Evolutionary conservation across 2,113 vertebrate species (phyloP).

Genomic region (Paracanthobrama guichenoti): DNA sequence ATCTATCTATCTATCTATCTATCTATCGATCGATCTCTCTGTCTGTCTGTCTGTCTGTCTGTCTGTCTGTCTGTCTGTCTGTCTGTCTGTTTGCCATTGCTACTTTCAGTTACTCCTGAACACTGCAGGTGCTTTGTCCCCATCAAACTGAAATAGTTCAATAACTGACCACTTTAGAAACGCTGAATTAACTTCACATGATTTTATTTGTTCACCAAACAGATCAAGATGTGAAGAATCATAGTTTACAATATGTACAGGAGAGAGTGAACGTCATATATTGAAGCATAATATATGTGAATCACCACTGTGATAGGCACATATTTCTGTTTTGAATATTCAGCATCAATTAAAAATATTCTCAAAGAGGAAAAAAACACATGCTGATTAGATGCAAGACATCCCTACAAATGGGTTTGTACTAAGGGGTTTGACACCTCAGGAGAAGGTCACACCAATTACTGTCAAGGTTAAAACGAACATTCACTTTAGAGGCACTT

Average conservation of each 20-base stretch:
- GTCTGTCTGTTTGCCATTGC: no score
- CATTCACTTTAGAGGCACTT: constrained; percentile 17
- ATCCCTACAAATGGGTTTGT: neutral
- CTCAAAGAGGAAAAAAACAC: neutral
- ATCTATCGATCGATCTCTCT: no score
- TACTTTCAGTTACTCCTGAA: neutral
- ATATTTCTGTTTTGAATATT: neutral
- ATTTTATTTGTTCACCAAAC: neutral
- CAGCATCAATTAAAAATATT: constrained; percentile 7
- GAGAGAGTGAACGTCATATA: neutral
- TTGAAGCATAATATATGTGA: neutral
- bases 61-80: no score
- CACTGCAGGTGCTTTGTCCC: neutral
- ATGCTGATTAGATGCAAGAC: neutral
- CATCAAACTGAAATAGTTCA: no score
- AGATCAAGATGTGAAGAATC: neutral
- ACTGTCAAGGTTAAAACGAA: constrained; percentile 36
- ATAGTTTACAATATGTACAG: neutral
- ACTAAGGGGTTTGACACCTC: constrained; percentile 18
- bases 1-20: no score
- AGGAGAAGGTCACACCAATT: constrained; percentile 27
- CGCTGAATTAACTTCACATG: neutral
- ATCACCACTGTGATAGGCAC: neutral
- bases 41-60: no score
- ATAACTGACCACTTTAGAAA: neutral